Percentiles rank a stretch among this genome's conserved stretches.
Conservation (phyloP, 1,140 invertebrate genomes). For the Nasonia giraulti region DNA sequence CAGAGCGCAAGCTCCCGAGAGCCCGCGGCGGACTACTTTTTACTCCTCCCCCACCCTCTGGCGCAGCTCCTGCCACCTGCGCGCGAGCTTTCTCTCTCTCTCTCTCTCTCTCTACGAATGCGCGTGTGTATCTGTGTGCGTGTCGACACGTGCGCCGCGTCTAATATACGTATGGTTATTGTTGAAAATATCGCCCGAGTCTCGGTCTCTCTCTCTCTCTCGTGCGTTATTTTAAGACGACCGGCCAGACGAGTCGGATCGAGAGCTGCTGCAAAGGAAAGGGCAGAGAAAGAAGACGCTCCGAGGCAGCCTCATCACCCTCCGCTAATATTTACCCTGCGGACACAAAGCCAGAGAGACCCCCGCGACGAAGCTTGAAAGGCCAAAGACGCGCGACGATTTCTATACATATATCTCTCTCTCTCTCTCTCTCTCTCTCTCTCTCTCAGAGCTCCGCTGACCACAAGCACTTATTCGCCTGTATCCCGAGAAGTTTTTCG, state of each 20-base stretch:
- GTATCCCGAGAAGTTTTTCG: neutral
- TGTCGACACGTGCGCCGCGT: neutral
- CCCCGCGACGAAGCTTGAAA: too few relatives aligned
- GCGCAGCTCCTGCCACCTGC: neutral
- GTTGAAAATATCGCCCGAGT: too few relatives aligned
- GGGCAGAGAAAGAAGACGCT: constrained; percentile 34
- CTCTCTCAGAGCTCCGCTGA: neutral
- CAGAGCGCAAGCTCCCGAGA: neutral
- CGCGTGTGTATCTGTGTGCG: neutral
- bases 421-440: neutral
- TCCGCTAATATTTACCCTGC: constrained; percentile 50
- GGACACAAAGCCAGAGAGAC: constrained; percentile 25
- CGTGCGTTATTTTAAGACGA: constrained; percentile 16
- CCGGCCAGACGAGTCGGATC: neutral
- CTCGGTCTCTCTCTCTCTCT: too few relatives aligned
- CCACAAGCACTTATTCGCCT: neutral
- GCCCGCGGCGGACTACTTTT: neutral
- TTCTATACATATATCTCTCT: neutral
- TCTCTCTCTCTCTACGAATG: neutral
- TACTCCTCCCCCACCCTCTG: neutral
- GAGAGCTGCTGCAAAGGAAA: neutral
- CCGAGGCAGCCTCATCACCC: constrained; percentile 44
- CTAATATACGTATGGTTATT: neutral
- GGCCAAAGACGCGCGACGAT: neutral
- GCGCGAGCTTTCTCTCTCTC: neutral